Percentiles rank a stretch among this genome's conserved stretches.
Conservation (phyloP, 2,113 vertebrate genomes). For the Pampusana beccarii region DNA sequence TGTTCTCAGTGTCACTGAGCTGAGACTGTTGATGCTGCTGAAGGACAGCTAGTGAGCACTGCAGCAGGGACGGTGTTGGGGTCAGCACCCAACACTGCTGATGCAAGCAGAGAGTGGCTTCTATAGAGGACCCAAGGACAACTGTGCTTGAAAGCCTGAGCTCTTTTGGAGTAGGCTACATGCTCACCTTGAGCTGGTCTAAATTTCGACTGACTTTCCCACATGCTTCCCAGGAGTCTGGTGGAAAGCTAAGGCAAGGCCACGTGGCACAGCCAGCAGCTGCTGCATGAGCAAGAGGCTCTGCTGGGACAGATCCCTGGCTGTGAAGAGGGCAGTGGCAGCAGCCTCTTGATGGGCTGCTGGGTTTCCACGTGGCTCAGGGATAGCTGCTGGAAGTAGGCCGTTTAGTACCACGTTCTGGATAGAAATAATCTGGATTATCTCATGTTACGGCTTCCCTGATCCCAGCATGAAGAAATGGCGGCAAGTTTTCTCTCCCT, state of each 20-base stretch:
- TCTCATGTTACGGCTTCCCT: background rate
- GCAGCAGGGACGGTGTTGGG: background rate
- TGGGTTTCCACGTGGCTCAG: background rate
- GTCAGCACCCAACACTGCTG: background rate
- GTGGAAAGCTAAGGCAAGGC: background rate
- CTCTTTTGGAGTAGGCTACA: background rate
- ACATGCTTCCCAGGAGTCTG: background rate
- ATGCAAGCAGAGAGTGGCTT: background rate
- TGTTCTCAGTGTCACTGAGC: background rate
- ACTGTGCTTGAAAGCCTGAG: background rate
- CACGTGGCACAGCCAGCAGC: background rate
- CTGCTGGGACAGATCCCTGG: background rate
- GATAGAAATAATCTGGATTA: constrained; percentile 41
- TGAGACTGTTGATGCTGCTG: background rate
- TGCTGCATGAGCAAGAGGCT: background rate
- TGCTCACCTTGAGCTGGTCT: background rate
- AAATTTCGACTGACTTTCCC: background rate
- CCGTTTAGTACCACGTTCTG: background rate
- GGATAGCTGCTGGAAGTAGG: background rate
- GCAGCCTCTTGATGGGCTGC: background rate
- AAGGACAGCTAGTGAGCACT: background rate
- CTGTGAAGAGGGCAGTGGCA: background rate
- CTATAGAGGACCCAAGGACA: background rate
- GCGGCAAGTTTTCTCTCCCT: background rate
- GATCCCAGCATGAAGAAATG: background rate